Percentiles rank a stretch among this genome's conserved stretches.
These are phyloP conservation scores for Laupala kohalensis DNA, from an alignment of 1,140 invertebrate genomes.

Conservation along the genomic window DNA sequence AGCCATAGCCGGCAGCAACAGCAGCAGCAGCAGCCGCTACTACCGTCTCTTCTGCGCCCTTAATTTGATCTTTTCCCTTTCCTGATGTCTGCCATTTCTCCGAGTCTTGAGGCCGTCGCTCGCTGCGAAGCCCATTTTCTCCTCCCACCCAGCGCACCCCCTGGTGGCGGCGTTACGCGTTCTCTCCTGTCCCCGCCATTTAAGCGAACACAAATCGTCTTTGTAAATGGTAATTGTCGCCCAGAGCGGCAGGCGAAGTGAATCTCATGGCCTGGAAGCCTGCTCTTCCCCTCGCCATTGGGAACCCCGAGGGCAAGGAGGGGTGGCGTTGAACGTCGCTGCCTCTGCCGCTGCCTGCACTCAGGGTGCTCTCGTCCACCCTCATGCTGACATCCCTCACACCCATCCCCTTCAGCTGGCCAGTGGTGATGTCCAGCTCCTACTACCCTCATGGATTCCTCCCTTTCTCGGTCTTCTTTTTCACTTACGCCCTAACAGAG, in stretches of 20 bases:
- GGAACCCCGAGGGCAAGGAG: neutral
- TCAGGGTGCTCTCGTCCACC: neutral
- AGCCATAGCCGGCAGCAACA: too few species aligned
- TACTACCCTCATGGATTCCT: too few species aligned
- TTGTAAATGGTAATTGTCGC: slow-evolving; percentile 17
- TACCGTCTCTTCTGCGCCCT: neutral
- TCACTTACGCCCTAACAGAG: too few species aligned
- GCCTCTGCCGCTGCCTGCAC: too few species aligned
- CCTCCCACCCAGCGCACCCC: neutral
- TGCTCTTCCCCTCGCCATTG: neutral
- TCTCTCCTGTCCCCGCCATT: slow-evolving; percentile 12
- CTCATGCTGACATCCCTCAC: neutral
- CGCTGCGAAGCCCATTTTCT: slow-evolving; percentile 5
- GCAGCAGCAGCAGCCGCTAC: neutral
- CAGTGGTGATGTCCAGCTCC: neutral
- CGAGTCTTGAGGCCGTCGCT: slow-evolving; percentile 1
- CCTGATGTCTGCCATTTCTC: slow-evolving; percentile 8
- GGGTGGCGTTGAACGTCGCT: neutral
- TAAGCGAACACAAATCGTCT: slow-evolving; percentile 15
- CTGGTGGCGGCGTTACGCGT: neutral
- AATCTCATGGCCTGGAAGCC: slow-evolving; percentile 10
- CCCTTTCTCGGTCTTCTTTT: neutral
- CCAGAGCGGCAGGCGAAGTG: slow-evolving; percentile 12
- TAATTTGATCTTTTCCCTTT: slow-evolving; percentile 9
- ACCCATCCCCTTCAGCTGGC: neutral